phyloP scores from a whole-genome alignment of 2,888 invertebrate species.

The Adineta ricciae region DNA sequence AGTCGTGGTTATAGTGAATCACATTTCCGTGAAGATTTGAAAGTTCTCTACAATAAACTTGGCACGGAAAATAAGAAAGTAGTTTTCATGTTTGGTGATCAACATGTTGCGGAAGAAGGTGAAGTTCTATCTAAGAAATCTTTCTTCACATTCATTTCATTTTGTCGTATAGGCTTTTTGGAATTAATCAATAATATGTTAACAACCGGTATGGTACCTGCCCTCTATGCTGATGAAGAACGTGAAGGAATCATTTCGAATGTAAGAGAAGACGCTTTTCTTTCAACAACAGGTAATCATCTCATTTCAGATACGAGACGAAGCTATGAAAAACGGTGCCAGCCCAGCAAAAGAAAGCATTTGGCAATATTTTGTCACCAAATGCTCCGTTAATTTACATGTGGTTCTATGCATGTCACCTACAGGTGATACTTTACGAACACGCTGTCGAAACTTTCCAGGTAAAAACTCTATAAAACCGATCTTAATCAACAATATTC shows the following conservation, averaged over 20 bases:
- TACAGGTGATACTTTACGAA: slow-evolving; percentile 66
- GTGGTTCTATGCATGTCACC: slow-evolving; percentile 87
- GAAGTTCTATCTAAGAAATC: too few species aligned
- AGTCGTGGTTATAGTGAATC: slow-evolving; percentile 74
- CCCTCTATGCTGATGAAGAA: slow-evolving; percentile 75
- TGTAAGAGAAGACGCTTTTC: slow-evolving; percentile 39
- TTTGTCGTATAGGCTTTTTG: slow-evolving; percentile 55
- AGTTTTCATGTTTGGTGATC: slow-evolving; percentile 72
- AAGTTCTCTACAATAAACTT: slow-evolving; percentile 64
- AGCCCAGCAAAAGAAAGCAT: slow-evolving; percentile 69
- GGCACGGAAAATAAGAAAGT: slow-evolving; percentile 69
- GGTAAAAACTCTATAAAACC: slow-evolving; percentile 34
- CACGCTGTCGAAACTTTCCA: slow-evolving; percentile 77
- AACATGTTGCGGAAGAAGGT: slow-evolving; percentile 59
- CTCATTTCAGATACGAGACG: slow-evolving; percentile 56
- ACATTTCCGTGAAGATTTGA: slow-evolving; percentile 75
- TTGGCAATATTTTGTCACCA: slow-evolving; percentile 72
- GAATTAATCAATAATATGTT: slow-evolving; percentile 83
- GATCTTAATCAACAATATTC: too few species aligned
- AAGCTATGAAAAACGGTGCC: slow-evolving; percentile 63
- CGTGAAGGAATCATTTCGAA: slow-evolving; percentile 66
- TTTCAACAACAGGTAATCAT: slow-evolving; percentile 14
- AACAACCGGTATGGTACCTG: slow-evolving; percentile 75
- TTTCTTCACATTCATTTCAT: too few species aligned
- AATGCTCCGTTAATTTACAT: slow-evolving; percentile 71